Conservation (phyloP, 2,797 vertebrate species). For the Labroides dimidiatus region DNA sequence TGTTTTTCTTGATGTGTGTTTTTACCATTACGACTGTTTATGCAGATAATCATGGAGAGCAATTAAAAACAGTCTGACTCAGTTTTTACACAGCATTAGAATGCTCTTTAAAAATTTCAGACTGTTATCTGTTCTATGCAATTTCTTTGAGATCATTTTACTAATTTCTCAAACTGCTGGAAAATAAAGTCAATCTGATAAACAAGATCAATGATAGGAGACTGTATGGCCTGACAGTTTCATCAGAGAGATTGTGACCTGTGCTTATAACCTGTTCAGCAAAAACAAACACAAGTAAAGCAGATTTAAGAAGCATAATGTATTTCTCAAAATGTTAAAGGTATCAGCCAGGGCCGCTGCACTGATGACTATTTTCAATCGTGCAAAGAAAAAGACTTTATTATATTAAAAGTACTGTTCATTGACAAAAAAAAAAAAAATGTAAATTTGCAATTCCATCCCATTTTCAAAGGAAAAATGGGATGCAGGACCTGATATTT, state of each 20-base stretch:
- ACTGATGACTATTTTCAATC: no score
- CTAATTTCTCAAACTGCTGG: background rate
- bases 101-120: background rate
- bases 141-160: background rate
- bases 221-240: no score
- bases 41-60: slow-evolving; percentile 19
- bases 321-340: no score
- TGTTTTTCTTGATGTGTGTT: slow-evolving; percentile 40
- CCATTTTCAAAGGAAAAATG: no score
- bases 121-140: background rate
- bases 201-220: no score
- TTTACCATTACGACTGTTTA: slow-evolving; percentile 32
- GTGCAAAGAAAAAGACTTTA: no score
- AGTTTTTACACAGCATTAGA: slow-evolving; percentile 21
- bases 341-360: no score
- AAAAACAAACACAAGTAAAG: background rate
- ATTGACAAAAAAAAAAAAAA: no score
- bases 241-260: no score
- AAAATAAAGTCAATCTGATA: no score
- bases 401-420: background rate
- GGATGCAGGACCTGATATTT: background rate
- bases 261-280: no score
- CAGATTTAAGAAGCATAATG: no score
- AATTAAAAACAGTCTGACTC: slow-evolving; percentile 39
- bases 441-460: background rate